phyloP scores from a whole-genome alignment of 2,888 invertebrate species.

The Spodoptera picta region DNA sequence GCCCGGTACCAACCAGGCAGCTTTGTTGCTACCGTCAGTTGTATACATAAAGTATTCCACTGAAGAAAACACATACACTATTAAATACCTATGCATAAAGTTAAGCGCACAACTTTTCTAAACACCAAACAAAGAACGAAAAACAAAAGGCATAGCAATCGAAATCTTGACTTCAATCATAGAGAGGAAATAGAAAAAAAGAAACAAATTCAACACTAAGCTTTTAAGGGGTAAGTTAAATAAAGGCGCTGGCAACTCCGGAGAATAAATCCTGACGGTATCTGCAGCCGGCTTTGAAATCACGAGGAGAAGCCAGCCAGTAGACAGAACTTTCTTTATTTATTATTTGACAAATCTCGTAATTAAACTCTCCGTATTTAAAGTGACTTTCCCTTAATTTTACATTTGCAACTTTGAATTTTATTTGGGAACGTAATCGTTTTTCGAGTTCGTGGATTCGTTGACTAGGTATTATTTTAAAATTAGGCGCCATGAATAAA shows the following conservation, averaged over 20 bases:
- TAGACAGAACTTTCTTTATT: constrained; percentile 64
- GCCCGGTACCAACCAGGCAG: no score
- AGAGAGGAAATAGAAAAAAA: constrained; percentile 32
- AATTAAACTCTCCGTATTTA: constrained; percentile 67
- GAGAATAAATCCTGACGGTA: constrained; percentile 62
- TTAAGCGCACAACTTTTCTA: neutral
- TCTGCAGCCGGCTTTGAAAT: constrained; percentile 63
- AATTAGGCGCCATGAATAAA: constrained; percentile 43
- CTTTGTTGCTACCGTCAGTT: no score
- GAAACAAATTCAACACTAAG: constrained; percentile 48
- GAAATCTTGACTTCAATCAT: constrained; percentile 30
- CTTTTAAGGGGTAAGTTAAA: constrained; percentile 61
- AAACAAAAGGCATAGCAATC: constrained; percentile 26
- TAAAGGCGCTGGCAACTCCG: constrained; percentile 58
- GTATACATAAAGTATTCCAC: no score
- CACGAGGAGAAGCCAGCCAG: constrained; percentile 48
- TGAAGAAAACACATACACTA: no score
- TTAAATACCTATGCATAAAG: no score
- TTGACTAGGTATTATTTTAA: constrained; percentile 39
- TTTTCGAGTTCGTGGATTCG: constrained; percentile 35
- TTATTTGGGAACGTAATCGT: constrained; percentile 43
- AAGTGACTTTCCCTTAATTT: constrained; percentile 59
- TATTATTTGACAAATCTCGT: constrained; percentile 74
- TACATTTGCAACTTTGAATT: constrained; percentile 46
- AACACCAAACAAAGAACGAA: constrained; percentile 30